These are phyloP conservation scores for Chionis minor DNA, from an alignment of 2,113 vertebrate genomes.

Conservation along the genomic window DNA sequence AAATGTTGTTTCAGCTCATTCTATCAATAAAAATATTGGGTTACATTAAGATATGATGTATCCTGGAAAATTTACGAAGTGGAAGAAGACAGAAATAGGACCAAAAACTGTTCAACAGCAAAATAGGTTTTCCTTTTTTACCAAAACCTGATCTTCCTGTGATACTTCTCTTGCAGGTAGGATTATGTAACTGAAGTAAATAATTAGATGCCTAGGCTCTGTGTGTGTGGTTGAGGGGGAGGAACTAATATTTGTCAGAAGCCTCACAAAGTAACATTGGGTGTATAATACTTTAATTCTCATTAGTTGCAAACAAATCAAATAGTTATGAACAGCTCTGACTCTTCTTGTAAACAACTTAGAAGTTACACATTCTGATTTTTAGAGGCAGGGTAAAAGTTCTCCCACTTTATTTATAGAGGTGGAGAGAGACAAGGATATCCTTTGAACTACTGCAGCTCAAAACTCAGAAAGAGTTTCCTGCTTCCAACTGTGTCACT, in stretches of 20 bases:
- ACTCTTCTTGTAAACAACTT: not conserved
- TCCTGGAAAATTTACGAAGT: not conserved
- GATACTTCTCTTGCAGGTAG: not conserved
- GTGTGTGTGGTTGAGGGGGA: not conserved
- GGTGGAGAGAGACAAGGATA: conserved; percentile 71
- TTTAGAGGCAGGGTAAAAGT: conserved; percentile 48
- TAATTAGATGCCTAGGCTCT: not conserved
- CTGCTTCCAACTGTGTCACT: conserved; percentile 68
- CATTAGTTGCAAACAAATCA: not conserved
- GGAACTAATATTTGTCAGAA: not conserved
- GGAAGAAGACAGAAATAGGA: not conserved
- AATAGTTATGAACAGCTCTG: not conserved
- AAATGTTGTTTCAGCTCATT: not conserved
- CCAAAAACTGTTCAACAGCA: not conserved
- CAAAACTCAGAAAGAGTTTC: conserved; percentile 60
- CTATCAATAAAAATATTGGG: not conserved
- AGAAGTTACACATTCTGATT: not conserved
- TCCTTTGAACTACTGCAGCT: conserved; percentile 63
- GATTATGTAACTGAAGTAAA: not conserved
- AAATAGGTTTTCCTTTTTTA: not conserved
- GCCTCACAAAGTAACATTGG: not conserved
- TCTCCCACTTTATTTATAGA: conserved; percentile 69
- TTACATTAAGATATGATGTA: not conserved
- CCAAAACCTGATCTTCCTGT: not conserved
- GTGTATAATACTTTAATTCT: not conserved